phyloP scores from a whole-genome alignment of 2,797 vertebrate genomes.

The Lophotriccus pileatus region DNA sequence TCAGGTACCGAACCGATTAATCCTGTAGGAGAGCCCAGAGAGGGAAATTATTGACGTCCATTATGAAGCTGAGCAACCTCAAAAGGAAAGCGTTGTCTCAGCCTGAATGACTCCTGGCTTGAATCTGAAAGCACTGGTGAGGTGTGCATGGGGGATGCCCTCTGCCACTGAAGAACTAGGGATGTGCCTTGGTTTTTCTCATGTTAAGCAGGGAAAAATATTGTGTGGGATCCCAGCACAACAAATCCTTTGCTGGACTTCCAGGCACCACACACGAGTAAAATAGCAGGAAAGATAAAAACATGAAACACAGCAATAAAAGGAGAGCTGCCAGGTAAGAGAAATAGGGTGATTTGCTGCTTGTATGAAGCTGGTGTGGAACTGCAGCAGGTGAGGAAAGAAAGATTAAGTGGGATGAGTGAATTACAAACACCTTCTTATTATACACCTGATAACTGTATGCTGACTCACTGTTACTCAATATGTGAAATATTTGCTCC shows the following conservation, averaged over 20 bases:
- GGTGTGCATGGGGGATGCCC: not conserved
- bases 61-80: not conserved
- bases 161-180: fast-evolving
- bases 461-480: not conserved
- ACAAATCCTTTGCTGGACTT: not conserved
- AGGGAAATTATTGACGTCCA: fast-evolving
- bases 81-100: not conserved
- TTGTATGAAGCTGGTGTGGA: not conserved
- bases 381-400: not conserved
- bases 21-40: not conserved
- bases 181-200: not conserved
- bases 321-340: not conserved
- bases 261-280: not conserved
- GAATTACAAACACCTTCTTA: not conserved
- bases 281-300: not conserved
- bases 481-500: not conserved
- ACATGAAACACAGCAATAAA: not conserved
- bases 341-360: not conserved
- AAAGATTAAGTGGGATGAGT: not conserved
- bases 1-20: not conserved
- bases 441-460: fast-evolving
- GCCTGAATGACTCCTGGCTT: fast-evolving
- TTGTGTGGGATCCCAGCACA: too few relatives aligned
- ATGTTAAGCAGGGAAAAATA: fast-evolving
- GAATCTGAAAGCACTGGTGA: fast-evolving